These are phyloP conservation scores for Malaclemys terrapin DNA, from an alignment of 2,113 vertebrate genomes.

Conservation along the genomic window DNA sequence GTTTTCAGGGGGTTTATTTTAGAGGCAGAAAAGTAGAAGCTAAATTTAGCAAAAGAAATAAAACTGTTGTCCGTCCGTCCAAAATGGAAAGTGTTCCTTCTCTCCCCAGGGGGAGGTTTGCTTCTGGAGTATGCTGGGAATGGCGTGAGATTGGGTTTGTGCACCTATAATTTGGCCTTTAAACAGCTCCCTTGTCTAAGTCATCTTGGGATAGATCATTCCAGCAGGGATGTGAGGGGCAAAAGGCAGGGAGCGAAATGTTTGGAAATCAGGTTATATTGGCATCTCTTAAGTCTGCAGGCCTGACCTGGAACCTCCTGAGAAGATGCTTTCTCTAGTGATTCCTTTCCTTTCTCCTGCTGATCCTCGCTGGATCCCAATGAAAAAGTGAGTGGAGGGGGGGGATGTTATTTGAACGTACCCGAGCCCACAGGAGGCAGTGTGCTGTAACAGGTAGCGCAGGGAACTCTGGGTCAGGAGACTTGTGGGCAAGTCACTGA, in stretches of 20 bases:
- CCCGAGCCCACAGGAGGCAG: no score
- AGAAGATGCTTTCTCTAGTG: not conserved
- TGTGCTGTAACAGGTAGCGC: no score
- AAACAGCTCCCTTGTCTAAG: not conserved
- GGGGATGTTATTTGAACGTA: not conserved
- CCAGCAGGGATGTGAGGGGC: no score
- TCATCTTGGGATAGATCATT: not conserved
- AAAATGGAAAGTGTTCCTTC: not conserved
- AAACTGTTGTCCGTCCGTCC: not conserved
- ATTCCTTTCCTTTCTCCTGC: not conserved
- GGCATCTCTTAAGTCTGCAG: not conserved
- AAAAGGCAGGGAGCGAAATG: not conserved
- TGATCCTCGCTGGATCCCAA: not conserved
- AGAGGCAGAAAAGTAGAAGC: not conserved
- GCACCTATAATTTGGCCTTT: not conserved
- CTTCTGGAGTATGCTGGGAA: slow-evolving; percentile 42
- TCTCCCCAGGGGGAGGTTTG: not conserved
- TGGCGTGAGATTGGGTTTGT: not conserved
- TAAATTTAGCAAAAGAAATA: not conserved
- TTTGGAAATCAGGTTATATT: not conserved
- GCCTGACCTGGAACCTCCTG: not conserved
- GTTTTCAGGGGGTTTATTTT: not conserved
- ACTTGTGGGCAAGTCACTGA: not conserved
- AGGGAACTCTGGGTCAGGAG: no score
- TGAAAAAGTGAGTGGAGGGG: no score